Conservation (phyloP, 64 coral and sea anemone genomes). For the Cladopsammia gracilis region DNA sequence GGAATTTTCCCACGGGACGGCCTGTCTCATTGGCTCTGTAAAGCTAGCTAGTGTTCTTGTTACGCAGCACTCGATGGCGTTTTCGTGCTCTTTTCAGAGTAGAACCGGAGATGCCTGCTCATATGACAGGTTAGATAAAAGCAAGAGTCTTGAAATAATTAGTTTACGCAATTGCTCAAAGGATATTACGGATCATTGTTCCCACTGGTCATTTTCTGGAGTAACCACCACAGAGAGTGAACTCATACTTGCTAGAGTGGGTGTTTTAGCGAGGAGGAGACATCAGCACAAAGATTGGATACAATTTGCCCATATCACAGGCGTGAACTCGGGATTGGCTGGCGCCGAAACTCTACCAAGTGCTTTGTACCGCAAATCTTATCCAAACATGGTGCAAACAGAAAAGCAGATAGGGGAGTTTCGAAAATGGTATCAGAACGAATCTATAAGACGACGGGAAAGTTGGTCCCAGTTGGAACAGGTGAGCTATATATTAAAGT, state of each 20-base stretch:
- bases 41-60: too few relatives aligned
- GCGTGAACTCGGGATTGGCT: slow-evolving; percentile 67
- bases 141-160: slow-evolving; percentile 32
- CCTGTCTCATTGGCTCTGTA: background rate
- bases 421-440: slow-evolving; percentile 30
- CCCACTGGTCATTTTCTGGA: slow-evolving; percentile 70
- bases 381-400: slow-evolving; percentile 36
- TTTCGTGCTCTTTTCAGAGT: slow-evolving; percentile 43
- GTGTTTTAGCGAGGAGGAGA: slow-evolving; percentile 23
- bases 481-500: slow-evolving; percentile 22
- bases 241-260: slow-evolving; percentile 61
- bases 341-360: slow-evolving; percentile 18
- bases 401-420: slow-evolving; percentile 62
- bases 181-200: slow-evolving; percentile 49
- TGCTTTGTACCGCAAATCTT: slow-evolving; percentile 56
- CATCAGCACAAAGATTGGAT: background rate
- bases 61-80: slow-evolving; percentile 20
- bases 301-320: slow-evolving; percentile 66
- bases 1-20: slow-evolving; percentile 10
- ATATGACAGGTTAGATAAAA: slow-evolving; percentile 51
- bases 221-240: slow-evolving; percentile 49
- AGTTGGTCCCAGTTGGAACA: slow-evolving; percentile 65
- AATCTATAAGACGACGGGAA: slow-evolving; percentile 39
- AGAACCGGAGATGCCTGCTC: slow-evolving; percentile 27
- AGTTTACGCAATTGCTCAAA: slow-evolving; percentile 42